Evolutionary conservation across 2,797 vertebrate species (phyloP), one percentile per base, ranked within the genome.

Genomic region (Fistularia commersonii): DNA sequence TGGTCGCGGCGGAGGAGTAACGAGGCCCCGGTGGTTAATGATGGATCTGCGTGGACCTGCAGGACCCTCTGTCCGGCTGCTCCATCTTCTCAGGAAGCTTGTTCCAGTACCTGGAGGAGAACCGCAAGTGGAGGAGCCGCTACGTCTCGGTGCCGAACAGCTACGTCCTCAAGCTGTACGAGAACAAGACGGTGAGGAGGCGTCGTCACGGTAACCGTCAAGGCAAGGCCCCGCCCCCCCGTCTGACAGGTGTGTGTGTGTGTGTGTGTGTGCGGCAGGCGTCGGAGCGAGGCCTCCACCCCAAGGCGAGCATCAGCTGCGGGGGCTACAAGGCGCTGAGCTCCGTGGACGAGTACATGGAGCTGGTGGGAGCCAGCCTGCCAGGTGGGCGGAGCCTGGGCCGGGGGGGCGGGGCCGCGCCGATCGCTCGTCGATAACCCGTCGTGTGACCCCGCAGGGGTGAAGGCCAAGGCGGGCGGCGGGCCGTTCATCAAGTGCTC

Each of bases 81-180:
- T 87, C 89, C 72, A 96, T 99, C 80, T 98, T 97, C 88, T 98
- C 97, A 0, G 96, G 97, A 42, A 90, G 87, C 73, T 87, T 99
- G 46, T 98, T 95, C 74, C 94, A 98, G 83, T 96, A 94, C 80
- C 83, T 96, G 38, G 96, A 98, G 61, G 95, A 98, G 79, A 98
- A 87, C 70, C 93, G 93, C 77, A 99, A 98, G 74, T 99, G 96
- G 95, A 87, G 94, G 74, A 94, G 92, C 79, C 94, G 95, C 37
- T 98, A 92, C 57, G 90, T 95, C 0, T 87, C 91, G 0, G 93
- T 99, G 48, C 91, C 93, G 0, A 91, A 95, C 83, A 92, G 91
- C 72, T 98, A 99, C 0, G 82, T 78, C 70, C 76, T 98, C 76
- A 79, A 88, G 52, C 90, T 93, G 13, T 93, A 93, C 0, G 96